phyloP scores from a whole-genome alignment of 2,797 vertebrate species.

The Botia almorhae region DNA sequence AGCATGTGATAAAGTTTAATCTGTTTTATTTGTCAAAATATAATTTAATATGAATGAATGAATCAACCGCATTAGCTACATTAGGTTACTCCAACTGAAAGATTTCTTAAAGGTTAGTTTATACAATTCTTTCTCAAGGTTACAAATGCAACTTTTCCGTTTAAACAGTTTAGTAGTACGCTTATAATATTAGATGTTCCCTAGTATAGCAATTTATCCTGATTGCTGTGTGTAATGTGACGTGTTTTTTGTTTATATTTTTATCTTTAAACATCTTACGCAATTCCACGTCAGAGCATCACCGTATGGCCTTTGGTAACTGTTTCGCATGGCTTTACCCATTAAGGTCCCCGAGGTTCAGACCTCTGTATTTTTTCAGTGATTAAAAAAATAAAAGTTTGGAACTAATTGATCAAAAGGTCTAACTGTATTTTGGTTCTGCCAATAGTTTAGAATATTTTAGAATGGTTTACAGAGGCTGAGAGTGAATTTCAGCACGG shows the following conservation, averaged over 20 bases:
- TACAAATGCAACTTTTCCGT: neutral
- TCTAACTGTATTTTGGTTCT: too few relatives aligned
- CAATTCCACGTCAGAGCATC: conserved; percentile 52
- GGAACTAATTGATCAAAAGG: too few relatives aligned
- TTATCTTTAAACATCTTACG: too few relatives aligned
- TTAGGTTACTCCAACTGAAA: neutral
- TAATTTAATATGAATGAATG: neutral
- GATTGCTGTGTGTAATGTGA: neutral
- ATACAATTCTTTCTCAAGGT: neutral
- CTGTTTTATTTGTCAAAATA: neutral
- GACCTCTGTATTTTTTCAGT: too few relatives aligned
- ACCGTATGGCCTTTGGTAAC: conserved; percentile 57
- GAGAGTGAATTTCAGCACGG: too few relatives aligned
- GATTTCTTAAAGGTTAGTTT: neutral
- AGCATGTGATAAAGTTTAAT: neutral
- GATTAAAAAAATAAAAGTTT: too few relatives aligned
- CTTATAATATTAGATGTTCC: neutral
- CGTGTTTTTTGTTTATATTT: conserved; percentile 6
- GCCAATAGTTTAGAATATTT: too few relatives aligned
- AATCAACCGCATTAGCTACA: neutral
- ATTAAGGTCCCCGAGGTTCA: too few relatives aligned
- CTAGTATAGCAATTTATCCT: neutral
- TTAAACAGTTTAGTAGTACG: neutral
- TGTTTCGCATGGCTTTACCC: neutral
- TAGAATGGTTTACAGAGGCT: too few relatives aligned